Conservation (phyloP, 2,113 vertebrate species). For the Carassius carassius region DNA sequence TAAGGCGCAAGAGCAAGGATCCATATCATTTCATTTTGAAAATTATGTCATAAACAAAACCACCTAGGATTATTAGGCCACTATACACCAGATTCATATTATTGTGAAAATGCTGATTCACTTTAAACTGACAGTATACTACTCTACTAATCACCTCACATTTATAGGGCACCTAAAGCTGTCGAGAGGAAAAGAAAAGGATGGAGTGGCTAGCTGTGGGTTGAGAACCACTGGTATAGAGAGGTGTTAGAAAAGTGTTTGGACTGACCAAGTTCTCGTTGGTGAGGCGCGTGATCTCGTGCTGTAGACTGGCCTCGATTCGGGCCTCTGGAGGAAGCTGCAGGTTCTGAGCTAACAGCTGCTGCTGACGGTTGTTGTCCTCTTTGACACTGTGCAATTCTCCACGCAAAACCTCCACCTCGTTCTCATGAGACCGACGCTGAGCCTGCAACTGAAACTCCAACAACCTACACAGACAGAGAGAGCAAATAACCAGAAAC, state of each 20-base stretch:
- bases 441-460: slow-evolving; percentile 94
- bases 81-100: too few relatives aligned
- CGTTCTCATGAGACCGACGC: slow-evolving; percentile 87
- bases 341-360: slow-evolving; percentile 94
- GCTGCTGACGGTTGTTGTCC: slow-evolving; percentile 96
- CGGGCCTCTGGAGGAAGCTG: slow-evolving; percentile 96
- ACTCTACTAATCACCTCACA: not conserved
- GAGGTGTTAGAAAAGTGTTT: not conserved
- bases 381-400: slow-evolving; percentile 96
- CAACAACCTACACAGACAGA: slow-evolving; percentile 78
- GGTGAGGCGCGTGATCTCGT: slow-evolving; percentile 96
- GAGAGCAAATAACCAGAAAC: not conserved
- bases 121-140: too few relatives aligned
- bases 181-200: too few relatives aligned
- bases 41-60: not conserved
- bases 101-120: too few relatives aligned
- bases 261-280: slow-evolving; percentile 92
- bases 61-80: too few relatives aligned
- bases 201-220: too few relatives aligned
- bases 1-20: not conserved
- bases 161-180: not conserved
- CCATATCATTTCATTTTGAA: not conserved
- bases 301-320: slow-evolving; percentile 96
- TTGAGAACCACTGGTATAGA: not conserved
- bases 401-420: slow-evolving; percentile 85